phyloP scores from a whole-genome alignment of 2,113 vertebrate genomes.

The Archocentrus centrarchus region DNA sequence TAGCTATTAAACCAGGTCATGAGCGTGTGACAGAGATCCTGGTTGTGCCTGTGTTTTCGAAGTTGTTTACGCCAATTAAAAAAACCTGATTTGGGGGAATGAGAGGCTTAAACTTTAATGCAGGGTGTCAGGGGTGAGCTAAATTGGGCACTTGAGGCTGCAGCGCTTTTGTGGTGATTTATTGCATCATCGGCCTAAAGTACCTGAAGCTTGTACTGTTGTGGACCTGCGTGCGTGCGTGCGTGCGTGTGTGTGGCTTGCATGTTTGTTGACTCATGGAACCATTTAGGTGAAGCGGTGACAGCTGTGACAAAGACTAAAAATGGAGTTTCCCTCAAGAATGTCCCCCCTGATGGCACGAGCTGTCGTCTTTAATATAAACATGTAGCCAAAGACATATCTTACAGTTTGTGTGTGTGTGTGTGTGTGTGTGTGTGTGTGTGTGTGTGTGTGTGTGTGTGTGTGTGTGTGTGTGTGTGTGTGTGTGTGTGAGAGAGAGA shows the following conservation, averaged over 20 bases:
- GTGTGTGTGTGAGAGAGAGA: neutral
- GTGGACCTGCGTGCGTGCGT: neutral
- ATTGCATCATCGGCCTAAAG: neutral
- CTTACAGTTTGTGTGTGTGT: neutral
- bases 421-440: constrained; percentile 1
- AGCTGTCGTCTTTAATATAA: constrained; percentile 35
- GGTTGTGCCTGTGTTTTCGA: neutral
- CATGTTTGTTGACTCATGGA: constrained; percentile 29
- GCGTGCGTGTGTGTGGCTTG: neutral
- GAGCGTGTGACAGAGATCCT: neutral
- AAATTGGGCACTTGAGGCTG: neutral
- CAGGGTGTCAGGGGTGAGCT: neutral
- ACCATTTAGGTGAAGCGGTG: constrained; percentile 23
- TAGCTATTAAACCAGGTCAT: constrained; percentile 33
- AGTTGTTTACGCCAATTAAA: neutral
- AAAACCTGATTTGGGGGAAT: neutral
- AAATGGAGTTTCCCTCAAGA: constrained; percentile 17
- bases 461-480: neutral
- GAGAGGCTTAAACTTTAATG: neutral
- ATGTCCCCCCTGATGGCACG: constrained; percentile 7
- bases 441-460: neutral
- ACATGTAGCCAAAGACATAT: constrained; percentile 17
- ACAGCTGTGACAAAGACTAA: constrained; percentile 36
- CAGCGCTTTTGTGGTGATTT: neutral
- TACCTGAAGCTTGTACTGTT: neutral